Percentiles rank a stretch among this genome's conserved stretches.
phyloP scores from a whole-genome alignment of 2,888 invertebrate species.

The Amphimallon solstitiale region DNA sequence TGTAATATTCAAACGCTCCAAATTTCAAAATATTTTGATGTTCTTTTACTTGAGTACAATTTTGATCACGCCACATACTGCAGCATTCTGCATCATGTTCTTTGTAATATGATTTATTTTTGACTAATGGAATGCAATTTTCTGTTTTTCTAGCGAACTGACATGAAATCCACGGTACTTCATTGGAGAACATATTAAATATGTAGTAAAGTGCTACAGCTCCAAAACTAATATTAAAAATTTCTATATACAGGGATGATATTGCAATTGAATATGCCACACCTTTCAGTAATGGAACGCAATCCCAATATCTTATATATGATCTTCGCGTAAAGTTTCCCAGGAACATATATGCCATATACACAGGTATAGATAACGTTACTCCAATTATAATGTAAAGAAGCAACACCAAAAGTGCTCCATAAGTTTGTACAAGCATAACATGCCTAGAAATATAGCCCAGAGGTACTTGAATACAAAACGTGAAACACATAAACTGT shows the following conservation, averaged over 20 bases:
- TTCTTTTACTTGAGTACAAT: background rate
- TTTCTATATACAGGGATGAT: conserved; percentile 6
- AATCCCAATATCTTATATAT: conserved; percentile 36
- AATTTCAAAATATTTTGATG: conserved; percentile 7
- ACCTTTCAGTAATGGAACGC: conserved; percentile 36
- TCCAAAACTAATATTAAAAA: conserved; percentile 19
- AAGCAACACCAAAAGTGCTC: conserved; percentile 29
- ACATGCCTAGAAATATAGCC: conserved; percentile 23
- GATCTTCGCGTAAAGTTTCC: conserved; percentile 33
- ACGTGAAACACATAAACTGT: conserved; percentile 31
- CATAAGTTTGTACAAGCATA: conserved; percentile 16
- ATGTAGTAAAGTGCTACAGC: conserved; percentile 26
- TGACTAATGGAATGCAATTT: conserved; percentile 1
- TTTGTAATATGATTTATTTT: background rate
- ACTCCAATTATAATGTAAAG: conserved; percentile 8
- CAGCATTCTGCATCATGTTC: conserved; percentile 8
- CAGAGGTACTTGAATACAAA: conserved; percentile 29
- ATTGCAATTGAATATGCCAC: conserved; percentile 33
- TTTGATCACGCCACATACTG: background rate
- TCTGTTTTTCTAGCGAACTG: conserved; percentile 4
- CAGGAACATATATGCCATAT: conserved; percentile 35
- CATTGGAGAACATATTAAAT: background rate
- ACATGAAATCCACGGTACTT: conserved; percentile 27
- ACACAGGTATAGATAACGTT: conserved; percentile 30
- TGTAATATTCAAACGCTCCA: conserved; percentile 31